Conservation (phyloP, 1,140 invertebrate species). For the Drosophila lacertosa region DNA sequence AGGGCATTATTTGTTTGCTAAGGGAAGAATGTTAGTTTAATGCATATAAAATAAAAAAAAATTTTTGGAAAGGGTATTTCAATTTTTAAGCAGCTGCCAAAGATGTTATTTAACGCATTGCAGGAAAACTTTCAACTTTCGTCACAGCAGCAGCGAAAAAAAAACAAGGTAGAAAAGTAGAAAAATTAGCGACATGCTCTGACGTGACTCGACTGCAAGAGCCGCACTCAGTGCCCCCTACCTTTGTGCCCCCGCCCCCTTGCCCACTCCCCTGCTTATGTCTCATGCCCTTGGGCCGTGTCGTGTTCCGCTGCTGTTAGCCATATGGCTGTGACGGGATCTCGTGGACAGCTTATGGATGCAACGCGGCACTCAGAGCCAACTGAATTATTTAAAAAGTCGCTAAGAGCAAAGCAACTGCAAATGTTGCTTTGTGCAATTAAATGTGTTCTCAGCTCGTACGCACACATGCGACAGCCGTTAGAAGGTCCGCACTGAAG, state of each 20-base stretch:
- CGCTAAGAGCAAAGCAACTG: constrained; percentile 61
- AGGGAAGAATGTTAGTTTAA: too few species aligned
- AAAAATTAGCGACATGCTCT: constrained; percentile 77
- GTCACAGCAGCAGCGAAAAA: constrained; percentile 49
- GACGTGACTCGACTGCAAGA: constrained; percentile 73
- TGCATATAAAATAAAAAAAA: too few species aligned
- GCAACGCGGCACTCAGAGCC: constrained; percentile 54
- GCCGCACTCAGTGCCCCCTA: not conserved
- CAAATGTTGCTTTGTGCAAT: constrained; percentile 69
- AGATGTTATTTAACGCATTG: constrained; percentile 54
- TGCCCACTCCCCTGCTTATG: constrained; percentile 3
- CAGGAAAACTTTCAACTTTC: constrained; percentile 66
- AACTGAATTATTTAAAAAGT: constrained; percentile 80
- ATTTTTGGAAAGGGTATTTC: not conserved
- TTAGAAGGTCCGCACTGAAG: constrained; percentile 18
- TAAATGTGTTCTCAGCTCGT: constrained; percentile 67
- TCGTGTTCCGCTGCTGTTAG: constrained; percentile 24
- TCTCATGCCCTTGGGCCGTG: constrained; percentile 6
- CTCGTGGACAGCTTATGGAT: constrained; percentile 28
- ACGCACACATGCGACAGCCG: constrained; percentile 73
- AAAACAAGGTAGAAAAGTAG: constrained; percentile 46
- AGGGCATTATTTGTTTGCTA: too few species aligned
- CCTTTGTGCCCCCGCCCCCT: constrained; percentile 12
- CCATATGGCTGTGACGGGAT: constrained; percentile 59
- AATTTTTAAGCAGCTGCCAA: not conserved